These are phyloP conservation scores for Mungos mungo DNA, from an alignment of 2,113 vertebrate species.

Conservation along the genomic window DNA sequence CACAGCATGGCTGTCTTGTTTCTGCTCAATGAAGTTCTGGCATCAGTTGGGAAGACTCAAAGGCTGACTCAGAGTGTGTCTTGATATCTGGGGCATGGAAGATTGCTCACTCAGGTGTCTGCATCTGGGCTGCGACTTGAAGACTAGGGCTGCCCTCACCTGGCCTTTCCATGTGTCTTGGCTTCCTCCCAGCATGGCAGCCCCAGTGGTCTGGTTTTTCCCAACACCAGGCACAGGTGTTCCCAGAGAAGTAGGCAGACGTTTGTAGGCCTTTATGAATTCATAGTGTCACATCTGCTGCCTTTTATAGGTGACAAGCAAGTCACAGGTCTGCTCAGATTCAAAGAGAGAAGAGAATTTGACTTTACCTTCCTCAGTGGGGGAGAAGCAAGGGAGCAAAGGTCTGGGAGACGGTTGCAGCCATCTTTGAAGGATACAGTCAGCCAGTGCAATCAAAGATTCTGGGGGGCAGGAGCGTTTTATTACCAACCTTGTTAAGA, in stretches of 20 bases:
- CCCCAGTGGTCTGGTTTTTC: background rate
- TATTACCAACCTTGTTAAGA: background rate
- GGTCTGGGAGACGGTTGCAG: accelerated
- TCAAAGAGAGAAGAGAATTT: background rate
- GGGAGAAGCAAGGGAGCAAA: background rate
- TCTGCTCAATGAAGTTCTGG: background rate
- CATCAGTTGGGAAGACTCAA: background rate
- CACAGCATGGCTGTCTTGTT: background rate
- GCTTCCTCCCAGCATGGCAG: background rate
- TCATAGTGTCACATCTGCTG: background rate
- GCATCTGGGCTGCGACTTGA: background rate
- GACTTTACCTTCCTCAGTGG: background rate
- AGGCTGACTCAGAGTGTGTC: background rate
- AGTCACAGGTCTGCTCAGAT: background rate
- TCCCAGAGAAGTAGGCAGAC: background rate
- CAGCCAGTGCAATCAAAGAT: background rate
- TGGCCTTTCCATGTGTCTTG: background rate
- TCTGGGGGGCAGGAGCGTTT: background rate
- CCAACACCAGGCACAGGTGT: background rate
- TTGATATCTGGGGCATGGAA: background rate
- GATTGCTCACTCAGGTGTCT: background rate
- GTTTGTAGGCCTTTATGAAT: background rate
- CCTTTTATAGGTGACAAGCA: background rate
- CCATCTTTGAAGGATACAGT: background rate
- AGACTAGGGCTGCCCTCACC: accelerated